These are phyloP conservation scores for Temnothorax nylanderi DNA, from an alignment of 1,140 invertebrate genomes.

Conservation along the genomic window DNA sequence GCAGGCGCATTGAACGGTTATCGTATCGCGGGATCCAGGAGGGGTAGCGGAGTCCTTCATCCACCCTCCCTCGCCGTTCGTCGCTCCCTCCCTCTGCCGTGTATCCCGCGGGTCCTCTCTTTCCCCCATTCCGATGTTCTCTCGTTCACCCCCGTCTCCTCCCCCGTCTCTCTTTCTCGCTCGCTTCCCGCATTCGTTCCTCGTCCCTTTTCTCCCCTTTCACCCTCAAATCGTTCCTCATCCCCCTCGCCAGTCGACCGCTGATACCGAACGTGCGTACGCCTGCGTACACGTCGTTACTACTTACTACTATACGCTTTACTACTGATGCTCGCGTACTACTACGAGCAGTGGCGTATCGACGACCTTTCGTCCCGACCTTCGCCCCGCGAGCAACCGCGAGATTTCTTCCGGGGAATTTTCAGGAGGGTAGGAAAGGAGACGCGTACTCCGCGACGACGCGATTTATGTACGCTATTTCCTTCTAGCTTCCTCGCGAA, in stretches of 20 bases:
- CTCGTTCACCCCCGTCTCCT: slow-evolving; percentile 14
- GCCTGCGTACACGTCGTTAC: slow-evolving; percentile 79
- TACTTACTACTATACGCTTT: slow-evolving; percentile 75
- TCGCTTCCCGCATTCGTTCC: slow-evolving; percentile 18
- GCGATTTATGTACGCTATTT: slow-evolving; percentile 44
- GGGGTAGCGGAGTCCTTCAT: background rate
- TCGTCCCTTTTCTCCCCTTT: slow-evolving; percentile 50
- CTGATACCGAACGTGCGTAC: slow-evolving; percentile 74
- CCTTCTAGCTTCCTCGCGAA: slow-evolving; percentile 17
- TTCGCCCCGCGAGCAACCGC: slow-evolving; percentile 14
- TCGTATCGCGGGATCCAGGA: slow-evolving; percentile 67
- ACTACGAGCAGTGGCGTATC: slow-evolving; percentile 71
- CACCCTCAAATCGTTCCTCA: slow-evolving; percentile 54
- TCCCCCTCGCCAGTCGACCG: background rate
- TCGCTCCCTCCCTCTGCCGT: background rate
- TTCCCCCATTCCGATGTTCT: background rate
- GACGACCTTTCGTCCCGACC: slow-evolving; percentile 46
- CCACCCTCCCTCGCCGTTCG: background rate
- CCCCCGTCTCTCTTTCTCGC: background rate
- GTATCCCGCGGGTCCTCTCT: background rate
- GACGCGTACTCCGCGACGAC: background rate
- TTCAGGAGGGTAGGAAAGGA: background rate
- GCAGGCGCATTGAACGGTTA: slow-evolving; percentile 72
- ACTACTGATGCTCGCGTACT: slow-evolving; percentile 71
- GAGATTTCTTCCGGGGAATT: slow-evolving; percentile 34